Percentiles rank a stretch among this genome's conserved stretches.
phyloP scores from a whole-genome alignment of 1,140 invertebrate genomes.

The Drosophila ananassae region DNA sequence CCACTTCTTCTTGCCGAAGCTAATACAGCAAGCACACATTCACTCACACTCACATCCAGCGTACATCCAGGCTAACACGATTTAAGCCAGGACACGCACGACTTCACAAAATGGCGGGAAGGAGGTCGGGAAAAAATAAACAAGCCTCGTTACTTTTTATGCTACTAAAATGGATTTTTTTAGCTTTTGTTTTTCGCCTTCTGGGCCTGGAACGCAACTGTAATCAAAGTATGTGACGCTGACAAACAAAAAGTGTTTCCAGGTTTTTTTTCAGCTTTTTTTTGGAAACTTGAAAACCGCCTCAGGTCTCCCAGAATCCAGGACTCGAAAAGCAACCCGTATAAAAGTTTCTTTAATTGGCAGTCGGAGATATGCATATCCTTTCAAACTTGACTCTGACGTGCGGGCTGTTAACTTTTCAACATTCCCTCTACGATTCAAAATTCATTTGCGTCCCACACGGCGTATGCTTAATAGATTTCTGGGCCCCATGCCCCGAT shows the following conservation, averaged over 20 bases:
- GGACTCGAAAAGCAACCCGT: slow-evolving; percentile 2
- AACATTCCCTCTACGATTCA: slow-evolving; percentile 14
- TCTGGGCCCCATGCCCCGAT: slow-evolving; percentile 9
- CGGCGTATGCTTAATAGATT: slow-evolving; percentile 51
- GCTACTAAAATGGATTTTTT: slow-evolving; percentile 42
- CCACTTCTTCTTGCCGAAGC: slow-evolving; percentile 38
- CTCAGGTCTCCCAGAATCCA: slow-evolving; percentile 15
- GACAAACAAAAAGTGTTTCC: slow-evolving; percentile 61
- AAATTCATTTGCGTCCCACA: slow-evolving; percentile 27
- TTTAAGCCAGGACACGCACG: slow-evolving; percentile 73
- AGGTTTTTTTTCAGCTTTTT: slow-evolving; percentile 20
- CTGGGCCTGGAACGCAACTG: slow-evolving; percentile 45
- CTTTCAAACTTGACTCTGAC: slow-evolving; percentile 1
- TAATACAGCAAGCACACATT: slow-evolving; percentile 42
- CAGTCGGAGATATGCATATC: slow-evolving; percentile 42
- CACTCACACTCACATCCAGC: slow-evolving; percentile 18
- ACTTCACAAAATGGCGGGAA: slow-evolving; percentile 17
- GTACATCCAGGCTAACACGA: slow-evolving; percentile 42
- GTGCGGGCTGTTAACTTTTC: slow-evolving; percentile 47
- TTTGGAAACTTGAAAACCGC: slow-evolving; percentile 34
- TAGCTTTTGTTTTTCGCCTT: slow-evolving; percentile 10
- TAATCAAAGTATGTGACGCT: slow-evolving; percentile 72
- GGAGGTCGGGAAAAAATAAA: slow-evolving; percentile 48
- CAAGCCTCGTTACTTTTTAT: slow-evolving; percentile 69
- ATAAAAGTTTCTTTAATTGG: slow-evolving; percentile 64